phyloP scores from a whole-genome alignment of 2,888 invertebrate genomes.

The Hypomecis punctinalis region DNA sequence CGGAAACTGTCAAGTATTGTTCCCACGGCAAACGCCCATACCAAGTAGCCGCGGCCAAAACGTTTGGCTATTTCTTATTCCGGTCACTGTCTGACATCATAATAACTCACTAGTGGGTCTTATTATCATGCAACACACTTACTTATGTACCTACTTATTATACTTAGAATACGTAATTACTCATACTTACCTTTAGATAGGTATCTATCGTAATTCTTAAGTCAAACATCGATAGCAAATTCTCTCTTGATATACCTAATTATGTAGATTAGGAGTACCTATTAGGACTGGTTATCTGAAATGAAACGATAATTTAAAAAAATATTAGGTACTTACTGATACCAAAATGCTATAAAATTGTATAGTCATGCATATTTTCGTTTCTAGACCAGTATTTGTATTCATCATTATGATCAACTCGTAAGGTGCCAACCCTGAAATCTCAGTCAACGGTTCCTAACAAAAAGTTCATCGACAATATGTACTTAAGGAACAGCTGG shows the following conservation, averaged over 20 bases:
- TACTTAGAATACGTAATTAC: constrained; percentile 43
- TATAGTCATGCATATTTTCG: no score
- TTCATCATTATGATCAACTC: no score
- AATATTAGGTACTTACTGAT: no score
- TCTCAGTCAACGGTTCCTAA: no score
- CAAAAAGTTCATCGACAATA: no score
- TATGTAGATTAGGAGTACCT: constrained; percentile 6
- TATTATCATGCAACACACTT: constrained; percentile 50
- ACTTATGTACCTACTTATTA: constrained; percentile 31
- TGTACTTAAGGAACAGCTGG: no score
- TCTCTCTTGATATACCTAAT: neutral
- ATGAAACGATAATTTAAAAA: neutral
- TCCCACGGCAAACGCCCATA: constrained; percentile 45
- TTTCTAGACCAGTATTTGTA: no score
- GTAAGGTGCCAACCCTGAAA: no score
- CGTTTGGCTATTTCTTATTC: constrained; percentile 54
- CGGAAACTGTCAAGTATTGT: constrained; percentile 45
- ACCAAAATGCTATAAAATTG: no score
- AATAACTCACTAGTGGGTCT: constrained; percentile 47
- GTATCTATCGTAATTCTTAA: constrained; percentile 7
- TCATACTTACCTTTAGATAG: constrained; percentile 7
- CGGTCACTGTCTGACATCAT: constrained; percentile 50
- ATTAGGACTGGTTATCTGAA: neutral
- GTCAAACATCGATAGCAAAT: neutral
- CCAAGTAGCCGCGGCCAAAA: constrained; percentile 42